phyloP scores from a whole-genome alignment of 2,888 invertebrate genomes.

The Pecten maximus region DNA sequence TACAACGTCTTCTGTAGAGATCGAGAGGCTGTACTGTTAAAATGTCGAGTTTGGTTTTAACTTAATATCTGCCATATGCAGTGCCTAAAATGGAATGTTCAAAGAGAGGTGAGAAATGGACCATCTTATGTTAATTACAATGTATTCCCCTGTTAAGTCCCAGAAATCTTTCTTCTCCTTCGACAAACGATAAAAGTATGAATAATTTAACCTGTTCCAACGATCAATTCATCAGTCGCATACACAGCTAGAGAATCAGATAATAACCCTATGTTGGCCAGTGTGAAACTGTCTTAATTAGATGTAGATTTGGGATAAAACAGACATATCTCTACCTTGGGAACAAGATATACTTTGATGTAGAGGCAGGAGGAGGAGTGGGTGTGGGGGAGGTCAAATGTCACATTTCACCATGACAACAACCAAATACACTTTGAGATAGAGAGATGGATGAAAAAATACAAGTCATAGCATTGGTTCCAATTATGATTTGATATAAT shows the following conservation, averaged over 20 bases:
- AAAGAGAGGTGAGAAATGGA: not conserved
- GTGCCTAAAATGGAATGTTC: not conserved
- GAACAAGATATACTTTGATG: not conserved
- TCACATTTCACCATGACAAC: too few relatives aligned
- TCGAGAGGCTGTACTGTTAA: too few relatives aligned
- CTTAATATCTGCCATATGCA: not conserved
- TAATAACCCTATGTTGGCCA: not conserved
- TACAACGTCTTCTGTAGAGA: too few relatives aligned
- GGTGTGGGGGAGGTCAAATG: too few relatives aligned
- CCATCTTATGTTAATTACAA: not conserved
- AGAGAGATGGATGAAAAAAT: too few relatives aligned
- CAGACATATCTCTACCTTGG: not conserved
- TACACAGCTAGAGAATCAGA: not conserved
- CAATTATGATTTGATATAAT: too few relatives aligned
- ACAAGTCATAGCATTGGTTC: too few relatives aligned
- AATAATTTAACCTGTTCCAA: not conserved
- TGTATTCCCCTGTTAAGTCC: not conserved
- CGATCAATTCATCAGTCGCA: not conserved
- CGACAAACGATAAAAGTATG: constrained; percentile 23
- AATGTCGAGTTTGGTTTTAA: not conserved
- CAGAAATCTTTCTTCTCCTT: constrained; percentile 14
- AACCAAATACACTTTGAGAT: too few relatives aligned
- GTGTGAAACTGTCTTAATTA: not conserved
- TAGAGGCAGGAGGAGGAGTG: too few relatives aligned
- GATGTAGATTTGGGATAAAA: not conserved